Evolutionary conservation across 2,888 invertebrate species (phyloP), one percentile per base, ranked within the genome.

Genomic region (Drosophila conformis): DNA sequence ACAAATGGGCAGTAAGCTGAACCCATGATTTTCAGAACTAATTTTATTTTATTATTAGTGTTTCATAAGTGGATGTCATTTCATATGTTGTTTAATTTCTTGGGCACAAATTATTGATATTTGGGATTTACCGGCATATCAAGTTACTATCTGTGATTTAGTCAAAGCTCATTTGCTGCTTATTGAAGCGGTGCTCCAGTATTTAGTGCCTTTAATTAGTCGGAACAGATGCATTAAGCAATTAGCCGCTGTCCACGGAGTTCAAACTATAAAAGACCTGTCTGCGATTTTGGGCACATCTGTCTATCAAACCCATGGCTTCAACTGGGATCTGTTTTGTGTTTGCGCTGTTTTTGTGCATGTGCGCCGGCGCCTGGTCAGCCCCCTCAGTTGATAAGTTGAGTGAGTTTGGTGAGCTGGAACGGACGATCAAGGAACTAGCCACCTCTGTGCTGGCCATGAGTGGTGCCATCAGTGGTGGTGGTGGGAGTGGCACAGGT

Each of bases 371-470:
- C 25, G 38, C 25, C 11, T 60, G 51, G 67, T 77, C 88, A 38
- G 90, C 88, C 1, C 86, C 90, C 0, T 57, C 73, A 0, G 31
- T 54, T 18, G 78, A 80, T 11, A 80, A 82, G 10, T 11, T 66
- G 62, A 57, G 66, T 18, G 69, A 77, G n/a, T 78, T 85, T 15
- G 62, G 46, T 13, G 86, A 78, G n/a, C 49, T 87, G 70, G 90
- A 85, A 31, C 69, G 68, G 7, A 75, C 80, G 0, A 72, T 85
- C 11, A 87, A 73, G 73, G 86, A 89, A 27, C 56, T 85, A 25
- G 86, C 90, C 36, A 80, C 69, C 35, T 75, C 90, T 2, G 70
- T 89, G 40, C 21, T 85, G 65, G 75, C 75, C 48, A 72, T 85
- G 67, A 73, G 60, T 54, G 88, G 73, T 3, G 64, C 46, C 18